These are phyloP conservation scores for Brachyhypopomus gauderio DNA, from an alignment of 2,113 vertebrate genomes.

Conservation along the genomic window DNA sequence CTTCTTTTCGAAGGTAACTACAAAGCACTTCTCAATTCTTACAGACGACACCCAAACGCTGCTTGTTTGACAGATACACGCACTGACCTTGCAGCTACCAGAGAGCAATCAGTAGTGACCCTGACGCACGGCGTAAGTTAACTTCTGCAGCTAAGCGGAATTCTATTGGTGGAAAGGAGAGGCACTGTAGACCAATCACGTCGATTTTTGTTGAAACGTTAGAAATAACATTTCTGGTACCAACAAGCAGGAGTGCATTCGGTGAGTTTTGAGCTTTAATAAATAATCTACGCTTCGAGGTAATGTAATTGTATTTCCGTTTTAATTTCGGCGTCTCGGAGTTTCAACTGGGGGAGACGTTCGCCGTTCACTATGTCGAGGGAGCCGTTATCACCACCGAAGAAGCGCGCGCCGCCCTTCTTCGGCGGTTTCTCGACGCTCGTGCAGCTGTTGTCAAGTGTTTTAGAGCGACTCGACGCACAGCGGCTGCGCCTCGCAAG, in stretches of 20 bases:
- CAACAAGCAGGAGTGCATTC: constrained; percentile 49
- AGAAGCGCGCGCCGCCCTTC: constrained; percentile 75
- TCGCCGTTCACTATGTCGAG: constrained; percentile 63
- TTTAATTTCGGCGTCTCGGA: constrained; percentile 49
- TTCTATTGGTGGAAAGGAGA: constrained; percentile 62
- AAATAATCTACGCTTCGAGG: background rate
- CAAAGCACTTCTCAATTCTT: no score
- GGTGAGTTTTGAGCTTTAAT: constrained; percentile 65
- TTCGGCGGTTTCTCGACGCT: constrained; percentile 48
- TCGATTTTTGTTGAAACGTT: constrained; percentile 55
- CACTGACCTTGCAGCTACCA: no score
- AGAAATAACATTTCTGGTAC: constrained; percentile 55
- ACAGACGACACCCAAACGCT: no score
- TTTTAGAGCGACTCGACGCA: constrained; percentile 42
- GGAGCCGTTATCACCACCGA: constrained; percentile 79
- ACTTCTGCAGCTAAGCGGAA: background rate
- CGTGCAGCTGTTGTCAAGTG: background rate
- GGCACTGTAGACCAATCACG: constrained; percentile 63
- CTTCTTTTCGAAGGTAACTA: no score
- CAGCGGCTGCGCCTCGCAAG: background rate
- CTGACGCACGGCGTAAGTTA: background rate
- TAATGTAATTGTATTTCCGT: background rate
- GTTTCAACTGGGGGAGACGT: constrained; percentile 75
- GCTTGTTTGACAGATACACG: no score
- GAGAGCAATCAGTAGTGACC: background rate